A percentile compares a stretch with the other conserved stretches of the same genome.
These are phyloP conservation scores for Toxotes jaculatrix DNA, from an alignment of 2,113 vertebrate genomes.

Conservation along the genomic window DNA sequence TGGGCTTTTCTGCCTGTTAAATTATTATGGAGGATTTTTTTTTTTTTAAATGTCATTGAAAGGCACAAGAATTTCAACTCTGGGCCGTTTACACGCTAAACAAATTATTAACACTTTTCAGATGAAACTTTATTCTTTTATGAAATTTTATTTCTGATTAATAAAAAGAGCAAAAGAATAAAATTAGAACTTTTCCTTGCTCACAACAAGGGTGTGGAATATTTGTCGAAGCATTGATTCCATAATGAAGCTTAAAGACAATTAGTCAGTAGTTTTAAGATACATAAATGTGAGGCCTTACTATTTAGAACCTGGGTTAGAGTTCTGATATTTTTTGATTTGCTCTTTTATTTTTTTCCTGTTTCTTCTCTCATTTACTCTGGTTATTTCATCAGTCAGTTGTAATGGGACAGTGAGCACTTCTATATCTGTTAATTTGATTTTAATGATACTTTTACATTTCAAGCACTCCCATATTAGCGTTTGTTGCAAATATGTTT, in stretches of 20 bases:
- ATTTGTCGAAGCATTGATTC: too few relatives aligned
- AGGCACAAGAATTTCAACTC: background rate
- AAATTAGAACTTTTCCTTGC: too few relatives aligned
- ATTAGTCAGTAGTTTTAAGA: background rate
- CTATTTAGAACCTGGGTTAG: background rate
- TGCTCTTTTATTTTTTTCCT: too few relatives aligned
- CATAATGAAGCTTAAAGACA: background rate
- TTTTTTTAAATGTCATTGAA: background rate
- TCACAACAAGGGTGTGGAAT: too few relatives aligned
- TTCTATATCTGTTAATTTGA: background rate
- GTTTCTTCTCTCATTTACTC: background rate
- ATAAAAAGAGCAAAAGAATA: too few relatives aligned
- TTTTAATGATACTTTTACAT: background rate
- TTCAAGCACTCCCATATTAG: background rate
- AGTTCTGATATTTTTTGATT: background rate
- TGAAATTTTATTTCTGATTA: too few relatives aligned
- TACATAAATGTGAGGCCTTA: too few relatives aligned
- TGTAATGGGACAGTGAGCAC: background rate
- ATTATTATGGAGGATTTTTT: slow-evolving; percentile 13
- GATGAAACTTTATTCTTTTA: background rate
- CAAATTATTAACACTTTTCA: background rate
- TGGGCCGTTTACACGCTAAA: background rate
- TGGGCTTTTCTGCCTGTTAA: slow-evolving; percentile 9
- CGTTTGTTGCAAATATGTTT: background rate
- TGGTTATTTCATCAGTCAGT: background rate